Conservation (phyloP, 2,888 invertebrate genomes). For the Beris chalybata region DNA sequence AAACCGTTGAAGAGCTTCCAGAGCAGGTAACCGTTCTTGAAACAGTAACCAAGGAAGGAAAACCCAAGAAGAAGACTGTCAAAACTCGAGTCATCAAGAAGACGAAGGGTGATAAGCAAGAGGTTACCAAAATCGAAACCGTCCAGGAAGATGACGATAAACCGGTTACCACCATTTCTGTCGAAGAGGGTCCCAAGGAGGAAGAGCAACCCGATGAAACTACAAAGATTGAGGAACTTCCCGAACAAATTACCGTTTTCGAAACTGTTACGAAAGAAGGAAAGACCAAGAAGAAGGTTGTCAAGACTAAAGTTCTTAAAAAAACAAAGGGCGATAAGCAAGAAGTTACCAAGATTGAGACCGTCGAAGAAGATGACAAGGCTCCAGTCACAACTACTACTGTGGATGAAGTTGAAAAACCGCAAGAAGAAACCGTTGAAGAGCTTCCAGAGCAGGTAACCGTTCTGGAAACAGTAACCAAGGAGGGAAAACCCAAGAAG, state of each 20-base stretch:
- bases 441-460: constrained; percentile 34
- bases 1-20: constrained; percentile 43
- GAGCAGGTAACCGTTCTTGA: constrained; percentile 43
- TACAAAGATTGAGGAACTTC: constrained; percentile 45
- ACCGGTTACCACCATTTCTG: constrained; percentile 47
- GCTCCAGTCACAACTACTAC: constrained; percentile 41
- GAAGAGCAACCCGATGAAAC: constrained; percentile 41
- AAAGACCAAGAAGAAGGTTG: constrained; percentile 43
- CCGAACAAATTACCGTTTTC: constrained; percentile 42
- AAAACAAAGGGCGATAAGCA: constrained; percentile 42
- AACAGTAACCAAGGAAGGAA: constrained; percentile 45
- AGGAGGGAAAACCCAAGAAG: constrained; percentile 44
- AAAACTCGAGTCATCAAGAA: constrained; percentile 42
- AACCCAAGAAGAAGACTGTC: constrained; percentile 43
- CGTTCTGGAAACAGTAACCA: constrained; percentile 34
- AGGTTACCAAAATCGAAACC: constrained; percentile 48
- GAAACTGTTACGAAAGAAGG: constrained; percentile 41
- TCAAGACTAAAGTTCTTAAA: constrained; percentile 42
- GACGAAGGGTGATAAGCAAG: constrained; percentile 43
- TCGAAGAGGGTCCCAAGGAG: constrained; percentile 41
- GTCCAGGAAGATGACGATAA: constrained; percentile 51
- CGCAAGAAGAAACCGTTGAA: constrained; percentile 42
- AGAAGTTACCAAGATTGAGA: constrained; percentile 50
- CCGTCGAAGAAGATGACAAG: constrained; percentile 47
- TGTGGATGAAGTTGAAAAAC: constrained; percentile 3